Evolutionary conservation across 2,113 vertebrate species (phyloP).

Genomic region (Sturnus vulgaris): DNA sequence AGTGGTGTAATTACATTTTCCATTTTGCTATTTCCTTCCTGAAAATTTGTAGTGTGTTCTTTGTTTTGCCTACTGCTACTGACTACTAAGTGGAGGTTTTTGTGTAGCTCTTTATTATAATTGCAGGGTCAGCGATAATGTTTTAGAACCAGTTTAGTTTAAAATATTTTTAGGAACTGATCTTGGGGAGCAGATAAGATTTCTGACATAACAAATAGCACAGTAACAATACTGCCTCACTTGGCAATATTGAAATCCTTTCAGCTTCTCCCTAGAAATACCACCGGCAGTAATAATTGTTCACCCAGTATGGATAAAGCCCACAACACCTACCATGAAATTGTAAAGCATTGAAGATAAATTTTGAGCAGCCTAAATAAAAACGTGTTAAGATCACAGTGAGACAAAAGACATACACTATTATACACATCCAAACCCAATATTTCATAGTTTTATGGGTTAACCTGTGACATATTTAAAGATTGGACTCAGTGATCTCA

Average conservation of each 20-base stretch:
- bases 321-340: rapidly evolving
- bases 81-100: not conserved
- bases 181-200: not conserved
- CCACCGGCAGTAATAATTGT: not conserved
- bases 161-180: not conserved
- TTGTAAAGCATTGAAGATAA: not conserved
- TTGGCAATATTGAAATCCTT: not conserved
- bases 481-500: not conserved
- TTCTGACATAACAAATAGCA: not conserved
- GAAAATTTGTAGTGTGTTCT: not conserved
- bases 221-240: not conserved
- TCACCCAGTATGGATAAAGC: not conserved
- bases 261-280: not conserved
- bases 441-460: not conserved
- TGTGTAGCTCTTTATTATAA: not conserved
- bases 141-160: not conserved
- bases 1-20: not conserved
- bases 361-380: not conserved
- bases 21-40: not conserved
- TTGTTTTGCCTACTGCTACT: not conserved
- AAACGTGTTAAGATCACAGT: not conserved
- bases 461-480: not conserved
- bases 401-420: not conserved
- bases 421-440: not conserved
- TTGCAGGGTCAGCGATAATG: not conserved